phyloP scores from a whole-genome alignment of 2,797 vertebrate species.

The Chaetodon trifasciatus region DNA sequence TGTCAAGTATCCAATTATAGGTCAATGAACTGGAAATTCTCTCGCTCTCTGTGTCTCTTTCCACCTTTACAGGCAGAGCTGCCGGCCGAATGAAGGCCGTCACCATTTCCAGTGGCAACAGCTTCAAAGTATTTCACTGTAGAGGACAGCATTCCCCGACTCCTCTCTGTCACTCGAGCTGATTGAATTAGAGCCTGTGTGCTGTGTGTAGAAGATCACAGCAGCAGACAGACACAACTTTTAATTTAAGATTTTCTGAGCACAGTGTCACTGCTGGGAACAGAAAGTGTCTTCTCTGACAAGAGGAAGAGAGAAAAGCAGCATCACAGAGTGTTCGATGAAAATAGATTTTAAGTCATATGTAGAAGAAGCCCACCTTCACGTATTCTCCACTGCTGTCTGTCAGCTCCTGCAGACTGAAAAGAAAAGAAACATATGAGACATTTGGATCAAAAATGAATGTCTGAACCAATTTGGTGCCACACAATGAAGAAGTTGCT shows the following conservation, averaged over 20 bases:
- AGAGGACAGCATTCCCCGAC: slow-evolving; percentile 45
- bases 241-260: slow-evolving; percentile 7
- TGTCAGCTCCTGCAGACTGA: slow-evolving; percentile 57
- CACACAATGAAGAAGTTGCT: too few relatives aligned
- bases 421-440: slow-evolving; percentile 15
- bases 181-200: slow-evolving; percentile 68
- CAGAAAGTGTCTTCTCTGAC: not conserved
- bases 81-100: slow-evolving; percentile 19
- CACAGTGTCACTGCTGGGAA: not conserved
- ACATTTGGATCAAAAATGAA: not conserved
- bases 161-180: slow-evolving; percentile 58
- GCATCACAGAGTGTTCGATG: not conserved
- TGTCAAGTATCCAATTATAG: slow-evolving; percentile 60
- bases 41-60: not conserved
- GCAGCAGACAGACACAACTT: slow-evolving; percentile 28
- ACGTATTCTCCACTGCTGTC: slow-evolving; percentile 79
- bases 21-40: slow-evolving; percentile 61
- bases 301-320: slow-evolving; percentile 14
- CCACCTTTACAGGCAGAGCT: slow-evolving; percentile 42
- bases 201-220: slow-evolving; percentile 37
- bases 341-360: not conserved
- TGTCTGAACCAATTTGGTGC: too few relatives aligned
- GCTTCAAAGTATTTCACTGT: slow-evolving; percentile 55
- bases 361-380: slow-evolving; percentile 72
- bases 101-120: slow-evolving; percentile 70